A percentile compares a stretch with the other conserved stretches of the same genome.
phyloP scores from a whole-genome alignment of 2,113 vertebrate genomes.

The Lagopus leucura region DNA sequence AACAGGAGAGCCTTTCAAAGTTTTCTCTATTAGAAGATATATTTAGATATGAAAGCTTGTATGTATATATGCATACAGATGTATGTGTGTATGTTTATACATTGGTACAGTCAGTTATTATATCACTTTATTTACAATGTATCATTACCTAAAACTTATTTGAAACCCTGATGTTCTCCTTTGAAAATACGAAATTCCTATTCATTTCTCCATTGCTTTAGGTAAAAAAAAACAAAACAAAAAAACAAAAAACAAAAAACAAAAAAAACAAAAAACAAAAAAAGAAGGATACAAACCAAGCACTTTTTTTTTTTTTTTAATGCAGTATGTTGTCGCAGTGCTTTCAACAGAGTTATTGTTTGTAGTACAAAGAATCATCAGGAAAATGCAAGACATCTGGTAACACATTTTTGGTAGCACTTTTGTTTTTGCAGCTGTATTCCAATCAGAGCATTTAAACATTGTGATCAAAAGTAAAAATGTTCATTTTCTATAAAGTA shows the following conservation, averaged over 20 bases:
- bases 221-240: neutral
- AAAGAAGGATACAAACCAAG: slow-evolving; percentile 31
- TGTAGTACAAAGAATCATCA: slow-evolving; percentile 30
- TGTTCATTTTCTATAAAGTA: neutral
- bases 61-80: fast-evolving
- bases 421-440: slow-evolving; percentile 43
- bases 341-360: slow-evolving; percentile 36
- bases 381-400: slow-evolving; percentile 18
- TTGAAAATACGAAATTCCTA: neutral
- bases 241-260: neutral
- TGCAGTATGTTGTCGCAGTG: neutral
- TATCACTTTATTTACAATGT: neutral
- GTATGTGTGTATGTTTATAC: neutral
- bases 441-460: neutral
- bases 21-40: neutral
- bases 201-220: slow-evolving; percentile 21
- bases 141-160: neutral
- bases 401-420: neutral
- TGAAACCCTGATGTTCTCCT: neutral
- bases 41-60: too few species aligned
- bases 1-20: neutral
- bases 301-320: neutral
- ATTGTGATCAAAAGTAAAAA: neutral
- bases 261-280: slow-evolving; percentile 30
- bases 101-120: neutral